Evolutionary conservation across 2,888 invertebrate species (phyloP).

Genomic region (Agrotis segetum): DNA sequence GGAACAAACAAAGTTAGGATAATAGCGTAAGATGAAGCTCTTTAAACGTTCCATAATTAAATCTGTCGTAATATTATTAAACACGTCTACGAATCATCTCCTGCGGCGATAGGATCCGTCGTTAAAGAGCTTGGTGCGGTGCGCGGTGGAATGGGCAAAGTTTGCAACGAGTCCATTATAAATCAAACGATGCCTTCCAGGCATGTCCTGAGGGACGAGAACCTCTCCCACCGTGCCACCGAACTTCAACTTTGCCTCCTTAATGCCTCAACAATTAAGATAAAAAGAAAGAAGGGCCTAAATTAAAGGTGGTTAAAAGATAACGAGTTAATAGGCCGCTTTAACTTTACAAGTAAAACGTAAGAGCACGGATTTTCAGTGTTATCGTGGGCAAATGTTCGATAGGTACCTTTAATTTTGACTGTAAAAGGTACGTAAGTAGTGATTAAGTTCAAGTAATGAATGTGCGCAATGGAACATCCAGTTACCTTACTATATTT

Average conservation of each 20-base stretch:
- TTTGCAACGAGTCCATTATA: constrained; percentile 91
- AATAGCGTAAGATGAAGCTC: constrained; percentile 82
- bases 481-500: too few species aligned
- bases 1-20: constrained; percentile 80
- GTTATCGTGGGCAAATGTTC: constrained; percentile 16
- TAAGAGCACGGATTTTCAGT: constrained; percentile 45
- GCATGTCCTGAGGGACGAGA: constrained; percentile 89
- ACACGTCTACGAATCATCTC: constrained; percentile 91
- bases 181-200: constrained; percentile 90
- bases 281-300: constrained; percentile 90
- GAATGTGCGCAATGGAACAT: not conserved
- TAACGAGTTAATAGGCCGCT: constrained; percentile 89
- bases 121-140: constrained; percentile 89
- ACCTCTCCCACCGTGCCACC: constrained; percentile 85
- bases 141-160: constrained; percentile 88
- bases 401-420: constrained; percentile 17
- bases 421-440: not conserved
- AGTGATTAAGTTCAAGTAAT: not conserved
- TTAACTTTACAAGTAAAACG: constrained; percentile 78
- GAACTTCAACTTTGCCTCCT: constrained; percentile 89
- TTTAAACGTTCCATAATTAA: constrained; percentile 90
- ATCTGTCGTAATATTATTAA: constrained; percentile 91
- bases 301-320: constrained; percentile 91
- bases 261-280: constrained; percentile 91
- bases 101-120: constrained; percentile 89